Conservation (phyloP, 2,888 invertebrate species). For the Caenorhabditis sp. region DNA sequence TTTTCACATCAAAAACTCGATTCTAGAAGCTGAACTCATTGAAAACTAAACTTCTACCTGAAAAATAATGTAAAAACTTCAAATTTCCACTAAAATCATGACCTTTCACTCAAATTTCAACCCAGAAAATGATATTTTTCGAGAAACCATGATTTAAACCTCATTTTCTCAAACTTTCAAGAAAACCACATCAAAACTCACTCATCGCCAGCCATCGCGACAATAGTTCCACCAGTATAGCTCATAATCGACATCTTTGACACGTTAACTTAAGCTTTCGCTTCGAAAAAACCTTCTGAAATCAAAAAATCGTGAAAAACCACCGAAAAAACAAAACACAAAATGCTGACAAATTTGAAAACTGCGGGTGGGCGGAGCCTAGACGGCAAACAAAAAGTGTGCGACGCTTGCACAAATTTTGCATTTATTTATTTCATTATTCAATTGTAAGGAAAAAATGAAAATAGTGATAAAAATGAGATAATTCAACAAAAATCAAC, state of each 20-base stretch:
- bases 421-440: not conserved
- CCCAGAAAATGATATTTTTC: not conserved
- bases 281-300: conserved; percentile 2
- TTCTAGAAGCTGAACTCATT: too few species aligned
- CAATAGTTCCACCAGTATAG: conserved; percentile 69
- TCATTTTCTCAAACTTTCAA: conserved; percentile 1
- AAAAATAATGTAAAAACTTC: not conserved
- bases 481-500: too few species aligned
- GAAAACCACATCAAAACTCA: conserved; percentile 29
- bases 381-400: not conserved
- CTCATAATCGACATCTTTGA: conserved; percentile 65
- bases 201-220: conserved; percentile 70
- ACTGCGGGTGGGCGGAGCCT: conserved; percentile 1
- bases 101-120: not conserved
- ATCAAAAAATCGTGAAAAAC: not conserved
- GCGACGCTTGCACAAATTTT: not conserved
- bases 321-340: not conserved
- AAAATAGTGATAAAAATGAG: too few species aligned
- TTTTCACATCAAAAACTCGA: too few species aligned
- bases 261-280: not conserved
- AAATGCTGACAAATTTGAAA: conserved; percentile 5
- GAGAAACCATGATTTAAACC: too few species aligned
- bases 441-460: too few species aligned
- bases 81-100: too few species aligned
- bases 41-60: not conserved